Percentiles rank a stretch among this genome's conserved stretches.
phyloP scores from a whole-genome alignment of 2,797 vertebrate species.

The Myotis pilosus region DNA sequence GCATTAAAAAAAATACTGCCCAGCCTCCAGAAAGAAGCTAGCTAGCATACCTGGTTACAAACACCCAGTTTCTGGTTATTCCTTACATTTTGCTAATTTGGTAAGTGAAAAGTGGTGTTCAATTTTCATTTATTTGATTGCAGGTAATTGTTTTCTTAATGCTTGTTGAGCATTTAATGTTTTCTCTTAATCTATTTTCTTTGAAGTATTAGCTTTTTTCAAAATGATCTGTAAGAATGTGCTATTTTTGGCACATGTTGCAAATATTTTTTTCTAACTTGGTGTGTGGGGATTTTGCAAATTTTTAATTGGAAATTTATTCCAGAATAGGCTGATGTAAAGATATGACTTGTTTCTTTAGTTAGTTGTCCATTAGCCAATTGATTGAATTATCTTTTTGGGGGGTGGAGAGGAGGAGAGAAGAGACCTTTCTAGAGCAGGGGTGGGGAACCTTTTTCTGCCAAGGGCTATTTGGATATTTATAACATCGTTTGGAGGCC shows the following conservation, averaged over 20 bases:
- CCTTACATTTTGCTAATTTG: neutral
- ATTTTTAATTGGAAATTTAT: conserved; percentile 24
- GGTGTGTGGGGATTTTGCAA: neutral
- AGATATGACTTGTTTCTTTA: neutral
- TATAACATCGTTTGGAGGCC: no score
- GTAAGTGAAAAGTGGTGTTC: neutral
- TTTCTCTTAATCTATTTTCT: neutral
- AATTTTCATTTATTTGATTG: conserved; percentile 14
- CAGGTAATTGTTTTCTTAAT: neutral
- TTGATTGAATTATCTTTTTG: neutral
- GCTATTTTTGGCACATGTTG: neutral
- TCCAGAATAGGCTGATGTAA: neutral
- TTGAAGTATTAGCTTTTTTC: neutral
- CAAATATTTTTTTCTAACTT: neutral
- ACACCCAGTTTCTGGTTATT: neutral
- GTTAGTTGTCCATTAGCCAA: neutral
- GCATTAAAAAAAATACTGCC: neutral
- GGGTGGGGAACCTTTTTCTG: no score
- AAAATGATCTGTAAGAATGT: neutral
- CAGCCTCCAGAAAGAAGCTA: neutral
- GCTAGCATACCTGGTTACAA: neutral
- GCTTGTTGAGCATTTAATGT: neutral
- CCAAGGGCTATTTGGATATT: no score
- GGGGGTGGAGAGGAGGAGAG: no score
- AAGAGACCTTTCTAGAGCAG: neutral